A percentile compares a stretch with the other conserved stretches of the same genome.
phyloP scores from a whole-genome alignment of 2,797 vertebrate genomes.

The Okamejei kenojei region DNA sequence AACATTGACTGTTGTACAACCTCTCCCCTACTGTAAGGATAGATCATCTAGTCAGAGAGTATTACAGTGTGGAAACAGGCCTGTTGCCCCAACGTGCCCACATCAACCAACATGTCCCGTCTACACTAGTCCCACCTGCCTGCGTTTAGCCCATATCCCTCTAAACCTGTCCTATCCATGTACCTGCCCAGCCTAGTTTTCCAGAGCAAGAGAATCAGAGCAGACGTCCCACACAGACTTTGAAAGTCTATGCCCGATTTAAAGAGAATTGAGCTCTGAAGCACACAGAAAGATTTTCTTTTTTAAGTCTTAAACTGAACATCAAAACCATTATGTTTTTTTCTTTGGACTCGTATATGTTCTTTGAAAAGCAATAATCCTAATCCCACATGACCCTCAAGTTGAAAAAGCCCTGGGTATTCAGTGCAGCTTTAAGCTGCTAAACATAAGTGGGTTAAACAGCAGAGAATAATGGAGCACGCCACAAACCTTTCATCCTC shows the following conservation, averaged over 20 bases:
- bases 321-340: neutral
- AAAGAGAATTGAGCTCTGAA: neutral
- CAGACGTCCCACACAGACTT: neutral
- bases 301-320: neutral
- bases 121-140: too few species aligned
- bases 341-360: neutral
- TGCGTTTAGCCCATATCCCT: too few species aligned
- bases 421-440: neutral
- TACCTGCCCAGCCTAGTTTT: neutral
- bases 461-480: too few species aligned
- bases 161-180: too few species aligned
- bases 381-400: neutral
- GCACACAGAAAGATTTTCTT: neutral
- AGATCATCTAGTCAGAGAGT: too few species aligned
- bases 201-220: neutral
- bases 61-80: too few species aligned
- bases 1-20: too few species aligned
- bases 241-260: neutral
- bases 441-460: neutral
- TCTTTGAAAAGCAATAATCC: neutral
- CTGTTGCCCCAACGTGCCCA: too few species aligned
- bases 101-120: too few species aligned
- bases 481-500: neutral
- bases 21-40: too few species aligned
- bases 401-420: neutral